A percentile compares a stretch with the other conserved stretches of the same genome.
Conservation (phyloP, 1,140 invertebrate genomes). For the Drosophila bifasciata region DNA sequence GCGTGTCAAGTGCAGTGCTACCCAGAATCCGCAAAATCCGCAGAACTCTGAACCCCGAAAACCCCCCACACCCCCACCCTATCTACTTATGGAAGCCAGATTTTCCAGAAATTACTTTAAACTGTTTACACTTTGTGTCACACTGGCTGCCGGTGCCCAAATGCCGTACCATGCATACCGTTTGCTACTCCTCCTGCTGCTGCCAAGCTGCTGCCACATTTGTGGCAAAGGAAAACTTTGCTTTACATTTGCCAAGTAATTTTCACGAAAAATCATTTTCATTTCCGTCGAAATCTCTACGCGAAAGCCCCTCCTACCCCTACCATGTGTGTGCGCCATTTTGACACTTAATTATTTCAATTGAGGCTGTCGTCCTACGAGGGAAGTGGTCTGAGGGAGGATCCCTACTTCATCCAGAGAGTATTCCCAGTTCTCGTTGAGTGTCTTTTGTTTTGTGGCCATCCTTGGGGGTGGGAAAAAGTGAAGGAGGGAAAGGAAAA, state of each 20-base stretch:
- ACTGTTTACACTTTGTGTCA: constrained; percentile 66
- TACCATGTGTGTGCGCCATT: constrained; percentile 38
- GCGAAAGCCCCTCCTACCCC: neutral
- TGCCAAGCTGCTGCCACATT: constrained; percentile 1
- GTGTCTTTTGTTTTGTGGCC: constrained; percentile 52
- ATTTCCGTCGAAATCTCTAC: constrained; percentile 33
- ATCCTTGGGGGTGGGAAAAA: constrained; percentile 2
- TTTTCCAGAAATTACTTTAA: constrained; percentile 55
- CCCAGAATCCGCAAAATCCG: constrained; percentile 35
- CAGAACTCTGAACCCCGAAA: constrained; percentile 7
- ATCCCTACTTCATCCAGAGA: neutral
- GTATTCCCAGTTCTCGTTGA: constrained; percentile 23
- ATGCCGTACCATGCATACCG: neutral
- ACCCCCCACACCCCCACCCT: constrained; percentile 4
- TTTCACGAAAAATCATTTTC: constrained; percentile 66
- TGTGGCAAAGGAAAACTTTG: constrained; percentile 5
- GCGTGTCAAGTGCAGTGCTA: constrained; percentile 53
- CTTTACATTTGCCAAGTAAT: constrained; percentile 61
- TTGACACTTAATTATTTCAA: constrained; percentile 78
- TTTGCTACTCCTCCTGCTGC: neutral
- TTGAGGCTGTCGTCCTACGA: constrained; percentile 48
- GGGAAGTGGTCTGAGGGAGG: neutral
- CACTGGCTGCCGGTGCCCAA: constrained; percentile 8
- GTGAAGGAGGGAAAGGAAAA: no score
- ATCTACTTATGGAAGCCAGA: constrained; percentile 11